Evolutionary conservation across 2,888 invertebrate genomes (phyloP).

Genomic region (Tenthredo scrophulariae): DNA sequence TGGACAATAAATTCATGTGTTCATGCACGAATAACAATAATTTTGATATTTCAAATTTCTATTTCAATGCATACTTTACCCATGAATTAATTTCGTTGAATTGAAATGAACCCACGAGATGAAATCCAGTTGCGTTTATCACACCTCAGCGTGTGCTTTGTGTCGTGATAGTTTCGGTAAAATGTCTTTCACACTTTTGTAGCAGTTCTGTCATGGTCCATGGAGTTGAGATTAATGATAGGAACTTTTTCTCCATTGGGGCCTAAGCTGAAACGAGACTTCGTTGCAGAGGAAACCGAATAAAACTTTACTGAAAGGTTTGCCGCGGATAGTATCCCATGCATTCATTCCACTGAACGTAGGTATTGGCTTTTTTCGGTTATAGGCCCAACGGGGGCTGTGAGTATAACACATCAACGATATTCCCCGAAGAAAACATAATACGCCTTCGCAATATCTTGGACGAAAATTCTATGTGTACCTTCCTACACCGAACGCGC

Average conservation of each 20-base stretch:
- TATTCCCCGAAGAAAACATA: not conserved
- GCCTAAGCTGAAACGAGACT: not conserved
- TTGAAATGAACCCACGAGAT: slow-evolving; percentile 15
- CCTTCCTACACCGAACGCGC: not conserved
- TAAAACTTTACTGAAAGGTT: slow-evolving; percentile 26
- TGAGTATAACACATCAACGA: slow-evolving; percentile 1
- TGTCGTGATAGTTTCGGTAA: not conserved
- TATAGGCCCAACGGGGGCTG: slow-evolving; percentile 4
- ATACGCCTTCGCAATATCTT: not conserved
- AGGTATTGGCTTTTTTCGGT: slow-evolving; percentile 17
- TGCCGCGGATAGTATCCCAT: not conserved
- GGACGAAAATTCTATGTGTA: not conserved
- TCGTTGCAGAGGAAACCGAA: not conserved
- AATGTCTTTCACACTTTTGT: slow-evolving; percentile 32
- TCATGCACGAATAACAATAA: not conserved
- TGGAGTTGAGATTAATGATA: slow-evolving; percentile 40
- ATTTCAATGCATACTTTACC: not conserved
- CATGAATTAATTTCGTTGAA: not conserved
- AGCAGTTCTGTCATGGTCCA: not conserved
- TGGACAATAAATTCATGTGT: slow-evolving; percentile 2
- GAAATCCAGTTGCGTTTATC: not conserved
- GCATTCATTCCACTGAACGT: slow-evolving; percentile 9
- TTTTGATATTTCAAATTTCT: not conserved
- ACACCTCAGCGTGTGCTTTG: not conserved
- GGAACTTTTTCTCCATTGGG: not conserved